Base-by-base conservation (phyloP, 2,797 vertebrate genomes). In the Anas georgica region DNA sequence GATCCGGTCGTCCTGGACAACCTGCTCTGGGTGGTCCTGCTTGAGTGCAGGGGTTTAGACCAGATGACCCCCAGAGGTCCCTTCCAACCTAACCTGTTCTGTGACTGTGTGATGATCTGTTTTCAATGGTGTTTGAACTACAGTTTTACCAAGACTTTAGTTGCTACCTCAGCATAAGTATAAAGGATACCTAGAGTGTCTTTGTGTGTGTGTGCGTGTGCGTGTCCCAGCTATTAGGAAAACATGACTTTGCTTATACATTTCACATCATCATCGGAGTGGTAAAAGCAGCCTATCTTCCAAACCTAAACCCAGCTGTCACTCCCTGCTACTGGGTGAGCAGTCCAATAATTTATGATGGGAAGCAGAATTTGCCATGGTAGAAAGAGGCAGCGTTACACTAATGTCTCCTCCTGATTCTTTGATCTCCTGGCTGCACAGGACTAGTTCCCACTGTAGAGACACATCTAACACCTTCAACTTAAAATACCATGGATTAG, bases 361-460 rank as follows among this genome's bases (percentile, higher is more conserved):
- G 48, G 28, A 73, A 64, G 28, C 60, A 39, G 29, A 86, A 12
- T 17, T 64, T 73, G 16, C 20, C 22, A 2, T 37, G 25, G 4
- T 59, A 45, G 25, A 45, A 77, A 81, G 52, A 68, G 31, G 39
- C 28, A 67, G 22, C 43, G 21, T 83, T 37, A 58, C 26, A 67
- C 12, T 10, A 29, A 17, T 48, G 60, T 86, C 10, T 80, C 6
- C 18, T 82, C 17, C n/a, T 77, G 59, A 63, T 63, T 37, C 26
- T 58, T 85, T 1, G 1, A 58, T 76, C 11, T 77, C 88, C 26
- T 58, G 18, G 22, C 41, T 67, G 21, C 37, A n/a, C 29, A 46
- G 59, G 21, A 5, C 43, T 1, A 1, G 25, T 8, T 52, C 29
- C 22, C 16, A 13, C 22, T 1, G 0, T 22, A 45, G 29, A 33